Percentiles rank a stretch among this genome's conserved stretches.
Evolutionary conservation across 2,797 vertebrate genomes (phyloP).

Genomic region (Scyliorhinus canicula): DNA sequence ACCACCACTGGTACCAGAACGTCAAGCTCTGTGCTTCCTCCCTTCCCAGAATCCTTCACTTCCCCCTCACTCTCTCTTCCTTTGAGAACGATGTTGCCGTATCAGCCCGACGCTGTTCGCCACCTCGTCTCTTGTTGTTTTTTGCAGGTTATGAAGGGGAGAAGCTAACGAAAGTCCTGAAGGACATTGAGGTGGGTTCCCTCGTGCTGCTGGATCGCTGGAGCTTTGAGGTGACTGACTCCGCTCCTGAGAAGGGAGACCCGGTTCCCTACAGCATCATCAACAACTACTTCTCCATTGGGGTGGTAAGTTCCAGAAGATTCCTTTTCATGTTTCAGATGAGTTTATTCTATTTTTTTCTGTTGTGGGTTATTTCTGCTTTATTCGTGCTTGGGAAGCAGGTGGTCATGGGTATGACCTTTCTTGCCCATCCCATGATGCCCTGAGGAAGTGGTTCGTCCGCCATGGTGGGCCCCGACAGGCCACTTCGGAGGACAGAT

Average conservation of each 20-base stretch:
- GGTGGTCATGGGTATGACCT: background rate
- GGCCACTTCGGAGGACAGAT: background rate
- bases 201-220: slow-evolving; percentile 77
- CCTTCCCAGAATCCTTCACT: no score
- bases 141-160: slow-evolving; percentile 77
- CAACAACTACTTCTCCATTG: slow-evolving; percentile 95
- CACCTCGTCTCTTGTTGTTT: background rate
- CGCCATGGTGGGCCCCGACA: background rate
- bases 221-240: slow-evolving; percentile 72
- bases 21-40: no score
- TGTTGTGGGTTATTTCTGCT: no score
- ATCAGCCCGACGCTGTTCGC: no score
- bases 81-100: background rate
- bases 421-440: background rate
- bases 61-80: no score
- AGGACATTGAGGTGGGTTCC: slow-evolving; percentile 68
- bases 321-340: background rate
- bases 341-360: background rate
- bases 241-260: slow-evolving; percentile 70
- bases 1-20: no score
- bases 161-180: slow-evolving; percentile 74
- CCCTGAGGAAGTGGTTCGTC: background rate
- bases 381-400: background rate
- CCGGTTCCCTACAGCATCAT: slow-evolving; percentile 86
- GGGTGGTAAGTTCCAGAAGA: slow-evolving; percentile 70